Evolutionary conservation across 2,113 vertebrate species (phyloP).

Genomic region (Neopipo cinnamomea): DNA sequence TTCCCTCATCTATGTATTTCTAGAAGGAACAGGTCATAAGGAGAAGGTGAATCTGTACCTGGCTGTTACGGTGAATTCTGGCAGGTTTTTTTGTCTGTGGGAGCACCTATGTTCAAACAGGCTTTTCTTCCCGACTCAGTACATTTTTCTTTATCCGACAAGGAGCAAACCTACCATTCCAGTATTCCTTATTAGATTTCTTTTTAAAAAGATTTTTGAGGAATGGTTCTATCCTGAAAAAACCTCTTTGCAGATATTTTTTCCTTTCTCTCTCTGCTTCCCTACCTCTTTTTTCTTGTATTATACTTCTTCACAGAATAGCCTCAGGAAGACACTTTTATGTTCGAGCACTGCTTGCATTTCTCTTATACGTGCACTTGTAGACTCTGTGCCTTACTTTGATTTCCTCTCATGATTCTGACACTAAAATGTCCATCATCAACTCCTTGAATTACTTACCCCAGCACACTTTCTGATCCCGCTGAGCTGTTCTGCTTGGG

Average conservation of each 20-base stretch:
- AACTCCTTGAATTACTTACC: conserved; percentile 14
- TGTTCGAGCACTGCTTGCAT: not conserved
- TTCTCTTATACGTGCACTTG: conserved; percentile 2
- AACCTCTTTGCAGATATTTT: not conserved
- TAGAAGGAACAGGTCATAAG: not conserved
- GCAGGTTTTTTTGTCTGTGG: not conserved
- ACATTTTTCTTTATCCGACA: not conserved
- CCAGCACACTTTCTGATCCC: not conserved
- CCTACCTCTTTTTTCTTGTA: not conserved
- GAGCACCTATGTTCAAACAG: not conserved
- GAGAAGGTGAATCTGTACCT: not conserved
- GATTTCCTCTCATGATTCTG: conserved; percentile 54
- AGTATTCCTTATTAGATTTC: not conserved
- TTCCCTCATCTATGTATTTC: not conserved
- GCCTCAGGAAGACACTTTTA: conserved; percentile 52
- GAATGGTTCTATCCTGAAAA: not conserved
- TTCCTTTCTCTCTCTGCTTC: not conserved
- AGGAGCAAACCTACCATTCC: not conserved
- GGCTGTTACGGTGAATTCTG: not conserved
- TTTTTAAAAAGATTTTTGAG: not conserved
- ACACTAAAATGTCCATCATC: conserved; percentile 64
- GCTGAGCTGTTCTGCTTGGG: not conserved
- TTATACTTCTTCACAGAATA: conserved; percentile 27
- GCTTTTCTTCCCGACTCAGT: not conserved
- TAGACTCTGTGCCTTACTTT: conserved; percentile 17